Percentiles rank a stretch among this genome's conserved stretches.
phyloP scores from a whole-genome alignment of 2,113 vertebrate genomes.

The Burhinus oedicnemus region DNA sequence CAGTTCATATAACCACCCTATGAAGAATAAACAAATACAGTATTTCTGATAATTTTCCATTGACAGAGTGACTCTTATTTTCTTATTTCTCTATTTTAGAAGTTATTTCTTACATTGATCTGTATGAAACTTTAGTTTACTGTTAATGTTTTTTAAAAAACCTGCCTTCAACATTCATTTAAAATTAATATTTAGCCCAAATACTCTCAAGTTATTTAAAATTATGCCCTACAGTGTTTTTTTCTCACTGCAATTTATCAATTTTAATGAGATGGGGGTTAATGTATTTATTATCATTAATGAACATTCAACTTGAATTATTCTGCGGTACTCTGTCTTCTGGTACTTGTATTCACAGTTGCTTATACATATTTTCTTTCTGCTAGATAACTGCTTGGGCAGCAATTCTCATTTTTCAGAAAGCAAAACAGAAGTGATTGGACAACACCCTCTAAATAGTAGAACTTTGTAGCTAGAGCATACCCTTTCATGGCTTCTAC shows the following conservation, averaged over 20 bases:
- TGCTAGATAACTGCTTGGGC: background rate
- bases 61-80: background rate
- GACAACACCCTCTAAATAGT: background rate
- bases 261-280: background rate
- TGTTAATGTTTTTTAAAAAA: background rate
- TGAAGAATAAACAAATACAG: background rate
- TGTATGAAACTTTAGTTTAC: background rate
- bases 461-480: background rate
- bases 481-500: background rate
- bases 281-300: background rate
- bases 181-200: background rate
- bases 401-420: background rate
- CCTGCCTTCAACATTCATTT: background rate
- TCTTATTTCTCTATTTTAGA: background rate
- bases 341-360: background rate
- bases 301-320: background rate
- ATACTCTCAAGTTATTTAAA: background rate
- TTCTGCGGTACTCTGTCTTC: background rate
- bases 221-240: background rate
- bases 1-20: background rate
- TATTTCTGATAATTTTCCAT: background rate
- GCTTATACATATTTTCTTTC: slow-evolving; percentile 11
- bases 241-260: background rate
- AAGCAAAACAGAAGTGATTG: background rate
- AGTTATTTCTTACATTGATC: background rate